Percentiles rank a stretch among this genome's conserved stretches.
Conservation (phyloP, 2,113 vertebrate species). For the Hassar affinis region DNA sequence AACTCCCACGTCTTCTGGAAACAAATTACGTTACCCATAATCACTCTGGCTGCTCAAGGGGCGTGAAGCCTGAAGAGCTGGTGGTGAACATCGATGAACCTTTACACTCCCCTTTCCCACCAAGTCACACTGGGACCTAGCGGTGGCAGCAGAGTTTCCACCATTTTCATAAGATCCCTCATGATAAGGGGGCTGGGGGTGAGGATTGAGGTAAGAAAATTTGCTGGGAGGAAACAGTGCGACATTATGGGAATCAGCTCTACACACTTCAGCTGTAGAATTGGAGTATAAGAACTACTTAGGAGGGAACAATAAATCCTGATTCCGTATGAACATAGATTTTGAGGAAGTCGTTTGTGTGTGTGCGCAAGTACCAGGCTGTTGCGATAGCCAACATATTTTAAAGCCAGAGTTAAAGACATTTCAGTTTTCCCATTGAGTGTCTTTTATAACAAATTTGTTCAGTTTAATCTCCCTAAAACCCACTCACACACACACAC, state of each 20-base stretch:
- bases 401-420: background rate
- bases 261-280: background rate
- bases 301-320: background rate
- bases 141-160: background rate
- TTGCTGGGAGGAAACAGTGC: background rate
- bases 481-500: background rate
- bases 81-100: conserved; percentile 75
- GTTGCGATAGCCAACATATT: background rate
- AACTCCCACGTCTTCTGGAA: conserved; percentile 54
- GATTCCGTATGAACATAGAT: background rate
- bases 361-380: background rate
- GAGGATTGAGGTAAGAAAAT: background rate
- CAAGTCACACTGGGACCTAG: conserved; percentile 63
- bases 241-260: background rate
- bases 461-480: background rate
- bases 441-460: background rate
- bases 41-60: conserved; percentile 51
- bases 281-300: background rate
- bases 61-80: conserved; percentile 66
- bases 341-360: background rate
- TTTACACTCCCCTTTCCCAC: conserved; percentile 59
- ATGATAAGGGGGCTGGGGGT: no score
- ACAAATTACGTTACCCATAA: conserved; percentile 62
- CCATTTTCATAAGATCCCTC: background rate
- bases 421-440: background rate